A percentile compares a stretch with the other conserved stretches of the same genome.
phyloP scores from a whole-genome alignment of 2,888 invertebrate species.

The Diachrysia chrysitis region DNA sequence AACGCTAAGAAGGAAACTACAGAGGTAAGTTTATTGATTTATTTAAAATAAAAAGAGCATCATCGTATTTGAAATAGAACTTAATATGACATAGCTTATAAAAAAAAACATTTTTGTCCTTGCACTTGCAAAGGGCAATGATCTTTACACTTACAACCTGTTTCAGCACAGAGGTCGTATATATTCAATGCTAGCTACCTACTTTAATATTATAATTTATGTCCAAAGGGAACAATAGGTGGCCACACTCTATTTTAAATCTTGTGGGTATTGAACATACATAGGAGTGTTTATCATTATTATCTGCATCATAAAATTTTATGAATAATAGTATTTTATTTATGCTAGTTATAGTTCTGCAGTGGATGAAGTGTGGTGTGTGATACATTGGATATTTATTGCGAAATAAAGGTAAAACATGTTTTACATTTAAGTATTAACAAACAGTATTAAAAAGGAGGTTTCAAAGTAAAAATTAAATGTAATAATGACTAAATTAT shows the following conservation, averaged over 20 bases:
- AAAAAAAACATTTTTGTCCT: constrained; percentile 27
- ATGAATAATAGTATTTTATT: background rate
- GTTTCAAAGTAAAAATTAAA: no score
- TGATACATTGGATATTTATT: background rate
- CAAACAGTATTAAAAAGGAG: background rate
- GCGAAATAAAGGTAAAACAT: background rate
- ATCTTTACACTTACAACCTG: constrained; percentile 37
- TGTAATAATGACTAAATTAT: no score
- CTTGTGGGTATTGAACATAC: background rate
- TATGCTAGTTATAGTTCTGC: background rate
- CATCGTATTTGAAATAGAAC: background rate
- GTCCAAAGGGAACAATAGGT: constrained; percentile 14
- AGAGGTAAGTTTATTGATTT: constrained; percentile 32
- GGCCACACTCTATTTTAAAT: background rate
- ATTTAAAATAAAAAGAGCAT: background rate
- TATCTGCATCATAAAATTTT: background rate
- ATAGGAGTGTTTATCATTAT: constrained; percentile 11
- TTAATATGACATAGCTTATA: background rate
- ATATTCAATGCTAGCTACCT: constrained; percentile 10
- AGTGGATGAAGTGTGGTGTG: background rate
- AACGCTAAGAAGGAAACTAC: constrained; percentile 15
- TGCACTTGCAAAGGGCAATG: constrained; percentile 46
- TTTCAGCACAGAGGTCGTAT: constrained; percentile 25
- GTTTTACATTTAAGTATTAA: background rate
- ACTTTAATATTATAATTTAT: constrained; percentile 15